Base-by-base conservation (phyloP, 2,797 vertebrate genomes). In the Pterois miles region DNA sequence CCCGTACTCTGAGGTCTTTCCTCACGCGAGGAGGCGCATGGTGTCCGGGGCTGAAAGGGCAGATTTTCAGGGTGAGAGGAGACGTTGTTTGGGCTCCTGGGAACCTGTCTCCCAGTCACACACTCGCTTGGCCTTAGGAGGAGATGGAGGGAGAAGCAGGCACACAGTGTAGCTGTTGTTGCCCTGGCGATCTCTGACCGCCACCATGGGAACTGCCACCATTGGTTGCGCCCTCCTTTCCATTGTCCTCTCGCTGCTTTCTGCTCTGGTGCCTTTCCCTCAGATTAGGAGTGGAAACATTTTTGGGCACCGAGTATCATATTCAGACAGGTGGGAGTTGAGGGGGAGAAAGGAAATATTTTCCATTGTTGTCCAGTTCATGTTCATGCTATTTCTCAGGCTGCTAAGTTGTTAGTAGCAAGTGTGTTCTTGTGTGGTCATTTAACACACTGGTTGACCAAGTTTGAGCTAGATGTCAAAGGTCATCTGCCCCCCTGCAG, bases 21-120 rank as follows among this genome's bases (percentile, higher is more conserved):
- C 40, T 87, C 48, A 29, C 36, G 0, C 6, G 54, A 77, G 16
- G 64, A 62, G 25, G 38, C 14, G 11, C 27, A 43, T 71, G 69
- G 16, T 71, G 65, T n/a, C 53, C 5, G 48, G 78, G 46, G 64
- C 77, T 86, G 75, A 91, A 85, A 86, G 80, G 72, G 56, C 69
- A 36, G 12, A 76, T 88, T 91, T 89, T 86, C 71, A 83, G 84
- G 88, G 83, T 90, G 78, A 86, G 78, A 86, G 78, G 90, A 83
- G 78, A 57, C 73, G 80, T 82, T 82, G 74, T 89, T 79, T 75
- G 81, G 48, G 57, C 68, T 82, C 66, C 77, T 91, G 85, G 78
- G 86, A 89, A 78, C 78, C 23, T 48, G 59, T 86, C 80, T 65
- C 79, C 83, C 63, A 34, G 67, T 70, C 74, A 69, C 74, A 65